A percentile compares a stretch with the other conserved stretches of the same genome.
These are phyloP conservation scores for Tetrao urogallus DNA, from an alignment of 2,113 vertebrate species.

Conservation along the genomic window DNA sequence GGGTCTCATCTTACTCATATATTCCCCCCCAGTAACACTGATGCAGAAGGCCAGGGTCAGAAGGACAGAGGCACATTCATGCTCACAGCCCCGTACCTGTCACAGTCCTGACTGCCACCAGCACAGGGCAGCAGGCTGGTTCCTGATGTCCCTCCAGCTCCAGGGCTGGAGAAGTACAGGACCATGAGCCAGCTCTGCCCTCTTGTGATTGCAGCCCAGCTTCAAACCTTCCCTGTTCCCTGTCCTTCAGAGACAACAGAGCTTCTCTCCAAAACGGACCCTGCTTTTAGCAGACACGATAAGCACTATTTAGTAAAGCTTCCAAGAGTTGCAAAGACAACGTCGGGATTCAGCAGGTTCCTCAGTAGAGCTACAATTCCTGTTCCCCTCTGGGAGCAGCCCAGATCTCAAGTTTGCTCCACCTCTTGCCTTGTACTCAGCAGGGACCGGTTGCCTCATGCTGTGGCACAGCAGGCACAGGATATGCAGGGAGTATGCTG, in stretches of 20 bases:
- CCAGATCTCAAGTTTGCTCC: background rate
- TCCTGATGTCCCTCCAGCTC: background rate
- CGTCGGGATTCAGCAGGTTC: rapidly evolving
- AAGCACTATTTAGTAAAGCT: background rate
- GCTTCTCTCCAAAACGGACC: background rate
- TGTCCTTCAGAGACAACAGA: background rate
- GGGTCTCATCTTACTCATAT: background rate
- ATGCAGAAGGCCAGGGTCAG: background rate
- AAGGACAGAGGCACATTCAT: background rate
- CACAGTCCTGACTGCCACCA: background rate
- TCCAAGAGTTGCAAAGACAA: background rate
- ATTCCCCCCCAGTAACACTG: background rate
- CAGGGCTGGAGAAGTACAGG: background rate
- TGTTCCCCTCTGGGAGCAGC: background rate
- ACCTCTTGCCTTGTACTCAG: rapidly evolving
- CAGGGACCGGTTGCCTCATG: background rate
- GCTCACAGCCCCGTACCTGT: background rate
- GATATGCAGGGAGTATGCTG: rapidly evolving
- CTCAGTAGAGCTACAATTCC: background rate
- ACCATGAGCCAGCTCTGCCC: conserved; percentile 50
- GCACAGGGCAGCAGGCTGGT: background rate
- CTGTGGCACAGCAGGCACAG: background rate
- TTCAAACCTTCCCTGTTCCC: background rate
- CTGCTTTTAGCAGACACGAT: background rate
- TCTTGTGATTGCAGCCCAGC: conserved; percentile 27